phyloP scores from a whole-genome alignment of 2,888 invertebrate genomes.

The Mayetiola destructor region DNA sequence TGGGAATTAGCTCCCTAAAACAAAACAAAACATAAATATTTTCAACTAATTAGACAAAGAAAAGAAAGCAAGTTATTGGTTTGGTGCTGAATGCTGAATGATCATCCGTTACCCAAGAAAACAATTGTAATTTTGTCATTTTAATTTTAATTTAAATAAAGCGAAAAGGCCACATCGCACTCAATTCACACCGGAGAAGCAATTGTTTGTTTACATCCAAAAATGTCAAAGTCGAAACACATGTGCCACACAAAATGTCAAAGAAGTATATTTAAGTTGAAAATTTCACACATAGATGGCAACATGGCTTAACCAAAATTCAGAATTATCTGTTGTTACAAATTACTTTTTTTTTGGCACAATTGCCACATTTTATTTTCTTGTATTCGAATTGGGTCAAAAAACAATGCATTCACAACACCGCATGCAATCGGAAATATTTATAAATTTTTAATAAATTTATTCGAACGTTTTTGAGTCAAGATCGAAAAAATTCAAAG shows the following conservation, averaged over 20 bases:
- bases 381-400: too few species aligned
- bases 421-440: too few species aligned
- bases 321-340: too few species aligned
- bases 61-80: neutral
- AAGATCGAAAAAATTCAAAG: too few species aligned
- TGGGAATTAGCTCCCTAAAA: constrained; percentile 68
- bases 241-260: neutral
- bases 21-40: neutral
- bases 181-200: neutral
- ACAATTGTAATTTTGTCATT: neutral
- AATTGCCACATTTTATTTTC: too few species aligned
- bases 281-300: neutral
- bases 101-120: neutral
- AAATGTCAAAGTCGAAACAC: neutral
- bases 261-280: neutral
- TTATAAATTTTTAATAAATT: too few species aligned
- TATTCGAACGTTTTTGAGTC: too few species aligned
- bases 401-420: too few species aligned
- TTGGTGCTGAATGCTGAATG: neutral
- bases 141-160: neutral
- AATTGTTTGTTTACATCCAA: neutral
- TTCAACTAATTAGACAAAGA: too few species aligned
- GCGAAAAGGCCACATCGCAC: neutral
- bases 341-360: too few species aligned
- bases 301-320: too few species aligned